These are phyloP conservation scores for Byasa hedistus DNA, from an alignment of 2,888 invertebrate species.

Conservation along the genomic window DNA sequence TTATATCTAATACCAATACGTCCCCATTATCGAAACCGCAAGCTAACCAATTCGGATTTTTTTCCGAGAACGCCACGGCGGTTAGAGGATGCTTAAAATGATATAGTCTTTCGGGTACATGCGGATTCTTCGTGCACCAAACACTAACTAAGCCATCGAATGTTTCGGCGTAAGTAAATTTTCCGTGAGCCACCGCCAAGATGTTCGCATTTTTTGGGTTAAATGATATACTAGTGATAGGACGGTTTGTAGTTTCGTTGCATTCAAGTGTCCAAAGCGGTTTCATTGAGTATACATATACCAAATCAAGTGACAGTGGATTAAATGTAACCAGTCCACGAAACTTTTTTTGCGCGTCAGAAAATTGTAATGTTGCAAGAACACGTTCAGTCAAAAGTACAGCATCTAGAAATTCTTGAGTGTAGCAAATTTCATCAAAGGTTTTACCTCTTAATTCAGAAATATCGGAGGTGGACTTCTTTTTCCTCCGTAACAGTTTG, in stretches of 20 bases:
- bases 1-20: slow-evolving; percentile 85
- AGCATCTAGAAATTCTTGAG: slow-evolving; percentile 80
- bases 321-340: slow-evolving; percentile 82
- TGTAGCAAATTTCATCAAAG: slow-evolving; percentile 52
- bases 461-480: slow-evolving; percentile 23
- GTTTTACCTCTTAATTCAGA: slow-evolving; percentile 43
- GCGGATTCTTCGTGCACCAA: slow-evolving; percentile 91
- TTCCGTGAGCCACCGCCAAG: slow-evolving; percentile 87
- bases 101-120: slow-evolving; percentile 86
- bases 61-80: slow-evolving; percentile 84
- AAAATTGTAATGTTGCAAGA: slow-evolving; percentile 83
- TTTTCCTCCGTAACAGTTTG: slow-evolving; percentile 52
- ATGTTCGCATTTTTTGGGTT: slow-evolving; percentile 85
- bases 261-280: slow-evolving; percentile 84
- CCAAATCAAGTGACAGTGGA: slow-evolving; percentile 81
- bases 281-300: slow-evolving; percentile 83
- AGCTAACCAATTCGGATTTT: slow-evolving; percentile 85
- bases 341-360: slow-evolving; percentile 84
- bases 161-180: slow-evolving; percentile 79
- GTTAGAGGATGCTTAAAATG: slow-evolving; percentile 83
- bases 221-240: slow-evolving; percentile 83
- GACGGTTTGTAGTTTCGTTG: slow-evolving; percentile 69
- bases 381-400: slow-evolving; percentile 85
- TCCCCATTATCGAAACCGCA: slow-evolving; percentile 87
- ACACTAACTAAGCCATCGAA: slow-evolving; percentile 83